Conservation (phyloP, 1,140 invertebrate species). For the Drosophila ambigua region DNA sequence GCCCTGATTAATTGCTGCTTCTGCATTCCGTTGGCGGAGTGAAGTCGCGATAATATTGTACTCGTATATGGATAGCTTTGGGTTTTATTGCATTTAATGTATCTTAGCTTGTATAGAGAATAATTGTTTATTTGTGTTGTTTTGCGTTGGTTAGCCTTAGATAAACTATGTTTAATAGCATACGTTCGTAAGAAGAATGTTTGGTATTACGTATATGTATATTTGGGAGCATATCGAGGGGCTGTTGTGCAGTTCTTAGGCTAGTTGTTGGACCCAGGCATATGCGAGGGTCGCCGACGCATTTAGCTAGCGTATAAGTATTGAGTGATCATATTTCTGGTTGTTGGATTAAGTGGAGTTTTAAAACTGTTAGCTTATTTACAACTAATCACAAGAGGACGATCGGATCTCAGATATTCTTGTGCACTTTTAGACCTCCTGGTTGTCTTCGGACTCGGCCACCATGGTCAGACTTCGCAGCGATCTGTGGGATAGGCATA, state of each 20-base stretch:
- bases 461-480: constrained; percentile 81
- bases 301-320: constrained; percentile 48
- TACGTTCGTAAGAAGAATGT: constrained; percentile 17
- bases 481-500: constrained; percentile 53
- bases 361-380: constrained; percentile 70
- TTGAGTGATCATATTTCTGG: constrained; percentile 27
- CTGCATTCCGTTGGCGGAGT: constrained; percentile 23
- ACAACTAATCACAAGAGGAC: constrained; percentile 79
- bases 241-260: constrained; percentile 45
- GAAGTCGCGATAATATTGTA: constrained; percentile 5
- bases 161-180: constrained; percentile 36
- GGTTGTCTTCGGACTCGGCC: constrained; percentile 74
- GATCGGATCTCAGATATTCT: constrained; percentile 42
- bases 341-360: constrained; percentile 36
- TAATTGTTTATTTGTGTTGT: constrained; percentile 41
- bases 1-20: constrained; percentile 61
- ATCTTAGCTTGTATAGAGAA: constrained; percentile 67
- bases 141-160: constrained; percentile 37
- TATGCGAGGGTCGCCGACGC: constrained; percentile 26
- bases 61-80: constrained; percentile 63
- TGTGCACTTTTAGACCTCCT: constrained; percentile 67
- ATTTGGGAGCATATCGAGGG: constrained; percentile 27
- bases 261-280: constrained; percentile 35
- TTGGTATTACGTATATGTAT: constrained; percentile 1
- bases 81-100: constrained; percentile 68